Conservation (phyloP, 2,113 vertebrate species). For the Labrus mixtus region DNA sequence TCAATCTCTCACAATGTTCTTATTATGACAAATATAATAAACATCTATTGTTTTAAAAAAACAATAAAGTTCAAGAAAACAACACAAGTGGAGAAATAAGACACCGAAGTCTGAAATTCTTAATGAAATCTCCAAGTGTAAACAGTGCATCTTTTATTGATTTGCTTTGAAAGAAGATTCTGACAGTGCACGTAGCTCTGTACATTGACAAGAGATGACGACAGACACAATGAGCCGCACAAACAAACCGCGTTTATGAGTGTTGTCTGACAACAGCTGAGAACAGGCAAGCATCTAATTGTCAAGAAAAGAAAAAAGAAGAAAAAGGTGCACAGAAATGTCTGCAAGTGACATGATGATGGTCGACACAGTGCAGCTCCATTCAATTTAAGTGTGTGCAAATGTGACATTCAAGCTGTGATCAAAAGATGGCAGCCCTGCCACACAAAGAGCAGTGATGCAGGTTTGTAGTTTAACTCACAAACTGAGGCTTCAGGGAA, state of each 20-base stretch:
- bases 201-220: slow-evolving; percentile 37
- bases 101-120: slow-evolving; percentile 1
- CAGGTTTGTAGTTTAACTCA: neutral
- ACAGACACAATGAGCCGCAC: slow-evolving; percentile 4
- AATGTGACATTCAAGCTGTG: slow-evolving; percentile 61
- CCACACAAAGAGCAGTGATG: neutral
- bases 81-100: slow-evolving; percentile 9
- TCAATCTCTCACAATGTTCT: too few relatives aligned
- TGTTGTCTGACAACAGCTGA: slow-evolving; percentile 21
- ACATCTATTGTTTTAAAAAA: too few relatives aligned
- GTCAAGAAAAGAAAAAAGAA: neutral
- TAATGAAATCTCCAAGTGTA: slow-evolving; percentile 61
- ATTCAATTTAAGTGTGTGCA: slow-evolving; percentile 6
- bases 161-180: slow-evolving; percentile 58
- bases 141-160: slow-evolving; percentile 82
- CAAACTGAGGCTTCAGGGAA: slow-evolving; percentile 11
- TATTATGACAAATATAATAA: too few relatives aligned
- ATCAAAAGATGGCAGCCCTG: slow-evolving; percentile 12
- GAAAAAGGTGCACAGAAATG: slow-evolving; percentile 36
- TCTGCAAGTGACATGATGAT: slow-evolving; percentile 27
- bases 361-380: neutral
- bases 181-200: slow-evolving; percentile 52
- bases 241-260: slow-evolving; percentile 10
- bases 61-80: neutral
- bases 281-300: neutral